phyloP scores from a whole-genome alignment of 2,797 vertebrate species.

The Peromyscus aztecus region DNA sequence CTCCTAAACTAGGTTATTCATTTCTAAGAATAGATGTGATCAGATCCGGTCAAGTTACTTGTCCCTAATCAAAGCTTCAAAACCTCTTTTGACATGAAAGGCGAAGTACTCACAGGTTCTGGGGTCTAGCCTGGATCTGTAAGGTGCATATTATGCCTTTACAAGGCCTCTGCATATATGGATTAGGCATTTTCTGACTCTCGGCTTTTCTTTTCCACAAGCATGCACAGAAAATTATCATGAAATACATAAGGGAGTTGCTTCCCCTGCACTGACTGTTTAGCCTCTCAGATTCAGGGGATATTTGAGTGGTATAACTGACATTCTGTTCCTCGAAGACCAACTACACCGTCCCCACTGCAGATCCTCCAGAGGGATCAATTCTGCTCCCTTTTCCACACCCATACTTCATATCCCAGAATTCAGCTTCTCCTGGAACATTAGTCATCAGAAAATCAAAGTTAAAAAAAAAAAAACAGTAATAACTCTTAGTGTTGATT shows the following conservation, averaged over 20 bases:
- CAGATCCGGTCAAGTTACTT: not conserved
- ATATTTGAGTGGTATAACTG: conserved; percentile 25
- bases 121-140: not conserved
- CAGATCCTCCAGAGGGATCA: not conserved
- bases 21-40: not conserved
- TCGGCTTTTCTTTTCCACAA: conserved; percentile 27
- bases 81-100: not conserved
- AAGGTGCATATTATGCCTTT: not conserved
- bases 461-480: conserved; percentile 8
- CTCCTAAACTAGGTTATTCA: not conserved
- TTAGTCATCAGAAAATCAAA: conserved; percentile 36
- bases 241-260: conserved; percentile 53
- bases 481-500: conserved; percentile 58
- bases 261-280: conserved; percentile 65
- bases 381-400: conserved; percentile 3
- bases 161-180: not conserved
- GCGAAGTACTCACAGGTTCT: not conserved
- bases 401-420: not conserved
- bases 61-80: not conserved
- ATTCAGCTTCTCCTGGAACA: not conserved
- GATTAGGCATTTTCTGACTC: not conserved
- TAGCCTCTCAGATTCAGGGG: conserved; percentile 55
- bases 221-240: conserved; percentile 37
- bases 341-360: not conserved
- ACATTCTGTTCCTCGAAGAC: conserved; percentile 60